Percentiles rank a stretch among this genome's conserved stretches.
Evolutionary conservation across 2,797 vertebrate genomes (phyloP).

Genomic region (Pangasius djambal): DNA sequence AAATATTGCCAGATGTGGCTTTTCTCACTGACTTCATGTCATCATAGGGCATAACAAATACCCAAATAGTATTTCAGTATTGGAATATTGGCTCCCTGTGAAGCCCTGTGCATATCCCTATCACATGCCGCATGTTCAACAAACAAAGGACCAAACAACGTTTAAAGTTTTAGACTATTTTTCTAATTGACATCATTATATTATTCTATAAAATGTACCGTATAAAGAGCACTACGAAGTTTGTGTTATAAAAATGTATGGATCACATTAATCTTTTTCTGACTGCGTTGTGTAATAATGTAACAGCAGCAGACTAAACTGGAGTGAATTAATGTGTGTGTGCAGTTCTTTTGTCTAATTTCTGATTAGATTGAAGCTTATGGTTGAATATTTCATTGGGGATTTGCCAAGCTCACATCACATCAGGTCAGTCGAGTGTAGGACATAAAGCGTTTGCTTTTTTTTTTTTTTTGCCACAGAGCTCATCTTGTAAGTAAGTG

Average conservation of each 20-base stretch:
- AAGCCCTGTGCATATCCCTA: background rate
- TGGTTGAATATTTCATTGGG: background rate
- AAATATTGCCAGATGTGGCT: background rate
- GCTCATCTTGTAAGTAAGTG: background rate
- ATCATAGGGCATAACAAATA: background rate
- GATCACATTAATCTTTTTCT: constrained; percentile 1
- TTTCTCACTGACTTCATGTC: background rate
- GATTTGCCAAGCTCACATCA: background rate
- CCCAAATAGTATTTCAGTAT: background rate
- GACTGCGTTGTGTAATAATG: background rate
- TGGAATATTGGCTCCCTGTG: background rate
- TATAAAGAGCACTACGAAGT: constrained; percentile 19
- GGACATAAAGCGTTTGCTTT: background rate
- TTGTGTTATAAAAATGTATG: background rate
- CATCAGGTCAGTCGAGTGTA: background rate
- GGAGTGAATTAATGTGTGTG: background rate
- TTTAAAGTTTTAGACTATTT: background rate
- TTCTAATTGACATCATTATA: background rate
- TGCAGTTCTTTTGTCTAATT: constrained; percentile 6
- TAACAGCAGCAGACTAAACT: background rate
- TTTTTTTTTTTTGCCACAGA: background rate
- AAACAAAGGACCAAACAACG: background rate
- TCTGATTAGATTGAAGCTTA: background rate
- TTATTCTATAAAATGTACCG: background rate
- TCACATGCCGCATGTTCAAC: background rate